Evolutionary conservation across 2,888 invertebrate species (phyloP), one percentile per base, ranked within the genome.

Genomic region (Meta bourneti): DNA sequence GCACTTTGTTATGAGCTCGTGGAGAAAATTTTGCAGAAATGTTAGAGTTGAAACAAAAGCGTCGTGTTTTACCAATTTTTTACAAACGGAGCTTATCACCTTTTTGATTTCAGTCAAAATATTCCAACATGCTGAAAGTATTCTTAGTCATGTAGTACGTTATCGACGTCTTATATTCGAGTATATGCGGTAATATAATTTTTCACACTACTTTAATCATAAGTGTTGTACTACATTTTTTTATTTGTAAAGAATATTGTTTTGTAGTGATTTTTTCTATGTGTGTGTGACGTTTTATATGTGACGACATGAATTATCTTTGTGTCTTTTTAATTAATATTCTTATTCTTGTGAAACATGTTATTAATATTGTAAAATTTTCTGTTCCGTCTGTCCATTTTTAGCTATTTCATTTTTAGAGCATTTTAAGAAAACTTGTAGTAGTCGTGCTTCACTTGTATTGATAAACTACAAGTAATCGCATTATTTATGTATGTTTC

Each of bases 261-360:
- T 85, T 91, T 78, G 82, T 91, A 82, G 91, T 87, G 87, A 71
- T 79, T 91, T 61, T 61, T 87, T 88, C 75, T 82, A 77, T 49
- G 79, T 91, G 86, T 88, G 71, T 91, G 78, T 87, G 87, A 83
- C 77, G 87, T 86, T 91, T 91, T 91, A 19, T 87, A 87, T 91
- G 91, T 91, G 75, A 54, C 52, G 70, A 82, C 74, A 77, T 83
- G 75, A 71, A 77, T 91, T 82, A 87, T 54, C 75, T 88, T 82
- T 91, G 87, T 78, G 82, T 70, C 70, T 87, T 91, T 86, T 91
- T 88, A 78, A 85, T 85, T 70, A 72, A 84, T 87, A 87, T 91
- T 82, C 86, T 82, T 91, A 87, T 91, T 85, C 82, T 88, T 91
- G 91, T 87, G 87, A 78, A 78, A 79, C 51, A 79, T 91, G 79